These are phyloP conservation scores for Spinibarbus caldwelli DNA, from an alignment of 2,797 vertebrate genomes.

Conservation along the genomic window DNA sequence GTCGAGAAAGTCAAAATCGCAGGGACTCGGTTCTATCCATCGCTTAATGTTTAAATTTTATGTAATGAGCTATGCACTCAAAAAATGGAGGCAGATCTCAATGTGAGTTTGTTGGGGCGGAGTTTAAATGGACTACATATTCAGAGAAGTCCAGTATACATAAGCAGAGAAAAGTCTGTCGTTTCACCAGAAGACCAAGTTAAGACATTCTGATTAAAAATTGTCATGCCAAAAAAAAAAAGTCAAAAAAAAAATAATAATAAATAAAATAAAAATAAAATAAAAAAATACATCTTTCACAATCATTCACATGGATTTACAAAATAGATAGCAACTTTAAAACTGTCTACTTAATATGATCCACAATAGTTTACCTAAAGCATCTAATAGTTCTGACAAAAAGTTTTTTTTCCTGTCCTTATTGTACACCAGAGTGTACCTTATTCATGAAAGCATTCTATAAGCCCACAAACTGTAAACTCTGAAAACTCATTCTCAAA, in stretches of 20 bases:
- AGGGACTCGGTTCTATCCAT: neutral
- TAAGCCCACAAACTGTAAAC: conserved; percentile 9
- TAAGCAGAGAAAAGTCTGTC: too few relatives aligned
- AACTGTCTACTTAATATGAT: neutral
- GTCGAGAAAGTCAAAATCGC: too few relatives aligned
- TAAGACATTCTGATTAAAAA: too few relatives aligned
- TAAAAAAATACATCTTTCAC: neutral
- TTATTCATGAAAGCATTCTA: neutral
- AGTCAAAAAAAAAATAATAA: too few relatives aligned
- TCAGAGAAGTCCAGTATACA: too few relatives aligned
- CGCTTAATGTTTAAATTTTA: neutral
- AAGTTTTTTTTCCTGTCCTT: too few relatives aligned
- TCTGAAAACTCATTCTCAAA: neutral
- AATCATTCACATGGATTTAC: neutral
- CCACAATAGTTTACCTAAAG: neutral
- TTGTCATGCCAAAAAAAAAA: too few relatives aligned
- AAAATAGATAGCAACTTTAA: neutral
- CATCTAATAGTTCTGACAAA: neutral
- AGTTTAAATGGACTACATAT: neutral
- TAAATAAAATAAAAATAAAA: too few relatives aligned
- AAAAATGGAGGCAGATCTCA: neutral
- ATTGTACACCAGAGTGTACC: neutral
- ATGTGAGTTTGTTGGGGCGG: neutral
- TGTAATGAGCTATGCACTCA: neutral
- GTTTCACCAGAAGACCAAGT: too few relatives aligned